Evolutionary conservation across 2,113 vertebrate genomes (phyloP).

Genomic region (Elgaria multicarinata): DNA sequence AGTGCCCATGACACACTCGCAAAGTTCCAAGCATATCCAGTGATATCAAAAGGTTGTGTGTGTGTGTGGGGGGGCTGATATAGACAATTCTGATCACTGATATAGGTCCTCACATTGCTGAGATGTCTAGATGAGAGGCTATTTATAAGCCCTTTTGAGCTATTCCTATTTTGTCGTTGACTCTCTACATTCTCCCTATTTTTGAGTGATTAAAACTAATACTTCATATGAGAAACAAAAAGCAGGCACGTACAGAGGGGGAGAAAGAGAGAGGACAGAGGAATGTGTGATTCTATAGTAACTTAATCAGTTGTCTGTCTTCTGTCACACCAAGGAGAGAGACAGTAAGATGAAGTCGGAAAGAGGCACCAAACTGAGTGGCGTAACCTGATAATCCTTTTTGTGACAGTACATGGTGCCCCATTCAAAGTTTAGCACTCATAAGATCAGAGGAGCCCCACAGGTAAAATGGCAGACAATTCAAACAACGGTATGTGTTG

Average conservation of each 20-base stretch:
- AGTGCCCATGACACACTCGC: no score
- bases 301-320: slow-evolving; percentile 43
- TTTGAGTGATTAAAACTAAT: slow-evolving; percentile 59
- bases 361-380: neutral
- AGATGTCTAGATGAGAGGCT: slow-evolving; percentile 62
- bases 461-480: slow-evolving; percentile 11
- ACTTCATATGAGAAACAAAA: neutral
- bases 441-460: neutral
- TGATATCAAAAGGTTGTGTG: neutral
- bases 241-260: no score
- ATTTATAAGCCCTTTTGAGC: slow-evolving; percentile 57
- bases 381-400: neutral
- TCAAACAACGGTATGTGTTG: slow-evolving; percentile 12
- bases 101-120: slow-evolving; percentile 35
- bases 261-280: no score
- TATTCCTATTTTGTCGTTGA: slow-evolving; percentile 13
- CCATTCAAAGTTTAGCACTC: slow-evolving; percentile 19
- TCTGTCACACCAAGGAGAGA: slow-evolving; percentile 18
- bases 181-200: slow-evolving; percentile 30
- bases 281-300: neutral
- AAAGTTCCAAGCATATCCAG: no score
- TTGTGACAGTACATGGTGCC: neutral
- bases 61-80: no score
- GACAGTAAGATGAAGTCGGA: neutral
- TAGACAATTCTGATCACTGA: neutral